Conservation (phyloP, 2,888 invertebrate species). For the Gryllus longicercus region DNA sequence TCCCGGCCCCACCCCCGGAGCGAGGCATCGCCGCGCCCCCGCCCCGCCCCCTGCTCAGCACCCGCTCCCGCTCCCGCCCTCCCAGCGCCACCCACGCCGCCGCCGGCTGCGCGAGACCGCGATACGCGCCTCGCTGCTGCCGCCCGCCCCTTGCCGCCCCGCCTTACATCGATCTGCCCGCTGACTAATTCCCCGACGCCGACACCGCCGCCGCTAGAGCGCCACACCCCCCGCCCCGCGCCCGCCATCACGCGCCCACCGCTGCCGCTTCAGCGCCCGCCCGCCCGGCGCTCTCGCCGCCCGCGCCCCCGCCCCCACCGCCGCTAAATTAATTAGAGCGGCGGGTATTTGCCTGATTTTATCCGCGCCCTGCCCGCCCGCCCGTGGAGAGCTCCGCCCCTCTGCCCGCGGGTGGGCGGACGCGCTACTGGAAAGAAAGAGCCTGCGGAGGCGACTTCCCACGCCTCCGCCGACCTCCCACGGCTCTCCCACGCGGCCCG, state of each 20-base stretch:
- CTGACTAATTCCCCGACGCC: not conserved
- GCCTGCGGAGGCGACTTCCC: too few species aligned
- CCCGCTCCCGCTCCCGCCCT: too few species aligned
- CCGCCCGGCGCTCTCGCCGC: not conserved
- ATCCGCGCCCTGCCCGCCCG: not conserved
- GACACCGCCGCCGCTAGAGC: not conserved
- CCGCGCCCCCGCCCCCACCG: not conserved
- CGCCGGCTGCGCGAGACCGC: not conserved
- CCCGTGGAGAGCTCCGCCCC: not conserved
- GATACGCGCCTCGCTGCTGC: not conserved
- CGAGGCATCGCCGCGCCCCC: too few species aligned
- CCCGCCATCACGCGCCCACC: not conserved
- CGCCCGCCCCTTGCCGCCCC: not conserved
- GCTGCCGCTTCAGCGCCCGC: not conserved
- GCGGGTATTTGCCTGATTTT: slow-evolving; percentile 8
- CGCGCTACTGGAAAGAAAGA: too few species aligned
- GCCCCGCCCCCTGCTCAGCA: too few species aligned
- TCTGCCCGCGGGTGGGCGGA: not conserved
- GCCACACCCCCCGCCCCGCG: not conserved
- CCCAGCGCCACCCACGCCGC: not conserved
- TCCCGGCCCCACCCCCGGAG: too few species aligned
- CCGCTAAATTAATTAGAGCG: slow-evolving; percentile 17
- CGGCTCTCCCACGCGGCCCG: too few species aligned
- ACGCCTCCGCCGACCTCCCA: too few species aligned
- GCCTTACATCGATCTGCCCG: slow-evolving; percentile 17